These are phyloP conservation scores for Pimpla rufipes DNA, from an alignment of 2,888 invertebrate species.

Conservation along the genomic window DNA sequence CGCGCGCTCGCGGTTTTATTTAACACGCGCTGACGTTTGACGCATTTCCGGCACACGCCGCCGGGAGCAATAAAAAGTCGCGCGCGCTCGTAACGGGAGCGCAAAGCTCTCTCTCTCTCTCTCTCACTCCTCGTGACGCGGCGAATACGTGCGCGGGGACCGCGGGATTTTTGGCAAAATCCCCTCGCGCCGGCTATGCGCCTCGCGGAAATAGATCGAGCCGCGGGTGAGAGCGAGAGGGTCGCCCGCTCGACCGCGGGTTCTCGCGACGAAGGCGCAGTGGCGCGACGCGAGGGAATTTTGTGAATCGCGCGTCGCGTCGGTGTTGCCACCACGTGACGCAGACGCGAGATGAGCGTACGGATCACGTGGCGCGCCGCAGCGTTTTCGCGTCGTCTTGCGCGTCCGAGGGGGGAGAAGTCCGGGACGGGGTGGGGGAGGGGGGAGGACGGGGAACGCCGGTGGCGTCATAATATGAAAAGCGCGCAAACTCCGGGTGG, in stretches of 20 bases:
- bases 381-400: slow-evolving; percentile 56
- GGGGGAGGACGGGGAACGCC: slow-evolving; percentile 23
- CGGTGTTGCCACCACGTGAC: slow-evolving; percentile 68
- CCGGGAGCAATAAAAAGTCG: background rate
- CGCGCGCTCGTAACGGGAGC: background rate
- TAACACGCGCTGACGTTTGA: background rate
- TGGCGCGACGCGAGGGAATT: slow-evolving; percentile 35
- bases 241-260: slow-evolving; percentile 18
- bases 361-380: slow-evolving; percentile 70
- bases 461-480: slow-evolving; percentile 42
- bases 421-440: background rate
- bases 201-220: slow-evolving; percentile 44
- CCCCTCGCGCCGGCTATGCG: slow-evolving; percentile 33
- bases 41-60: background rate
- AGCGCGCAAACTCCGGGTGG: slow-evolving; percentile 35
- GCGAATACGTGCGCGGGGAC: slow-evolving; percentile 17
- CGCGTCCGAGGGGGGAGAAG: slow-evolving; percentile 2
- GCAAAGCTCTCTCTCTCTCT: background rate
- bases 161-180: slow-evolving; percentile 53
- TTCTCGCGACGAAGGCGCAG: background rate
- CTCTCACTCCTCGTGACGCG: no score
- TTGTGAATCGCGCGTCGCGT: slow-evolving; percentile 58
- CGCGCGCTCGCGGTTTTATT: background rate
- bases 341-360: slow-evolving; percentile 60
- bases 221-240: slow-evolving; percentile 24